Base-by-base conservation (phyloP, 2,888 invertebrate genomes). In the Augochlorella aurata region DNA sequence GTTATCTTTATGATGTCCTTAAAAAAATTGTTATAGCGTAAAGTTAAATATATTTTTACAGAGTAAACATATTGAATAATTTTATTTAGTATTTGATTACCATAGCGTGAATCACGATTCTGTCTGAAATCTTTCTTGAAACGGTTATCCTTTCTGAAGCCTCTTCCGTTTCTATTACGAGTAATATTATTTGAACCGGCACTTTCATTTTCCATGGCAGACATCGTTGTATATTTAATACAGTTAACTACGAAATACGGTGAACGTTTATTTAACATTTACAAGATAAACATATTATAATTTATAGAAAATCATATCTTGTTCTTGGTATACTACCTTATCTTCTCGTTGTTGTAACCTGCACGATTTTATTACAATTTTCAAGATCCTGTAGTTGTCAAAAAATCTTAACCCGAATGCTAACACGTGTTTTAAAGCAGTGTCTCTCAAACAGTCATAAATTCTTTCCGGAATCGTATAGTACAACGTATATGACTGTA, bases 1-100 rank as follows among this genome's bases (percentile, higher is more conserved):
- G 70, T 77, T 74, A 16, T 77, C 69, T 61, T 73, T 79, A 5
- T 79, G 72, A 21, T 21, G 74, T 21, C 79, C 85, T 85, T 61
- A n/a, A 69, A 73, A 66, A 38, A n/a, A 16, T 54, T 4, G 10
- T 7, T 14, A 10, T 0, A 12, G 3, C 18, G n/a, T 2, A 7
- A 38, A 10, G 24, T 38, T 16, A 16, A 0, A 50, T 65, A 44
- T 2, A 50, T 50, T 47, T n/a, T 49, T 0, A 3, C 10, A 12
- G 0, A 54, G 47, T n/a, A 4, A 47, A 50, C 16, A 61, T 16
- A 47, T 9, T 38, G 44, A 50, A 74, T 10, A 54, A 14, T 12
- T 12, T 8, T 38, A 16, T 54, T 0, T 16, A 0, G 45, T 24
- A 44, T 18, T 77, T 82, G 68, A 82, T 71, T 74, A 38, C 45